phyloP scores from a whole-genome alignment of 2,113 vertebrate species.

The Cyprichromis sp. region DNA sequence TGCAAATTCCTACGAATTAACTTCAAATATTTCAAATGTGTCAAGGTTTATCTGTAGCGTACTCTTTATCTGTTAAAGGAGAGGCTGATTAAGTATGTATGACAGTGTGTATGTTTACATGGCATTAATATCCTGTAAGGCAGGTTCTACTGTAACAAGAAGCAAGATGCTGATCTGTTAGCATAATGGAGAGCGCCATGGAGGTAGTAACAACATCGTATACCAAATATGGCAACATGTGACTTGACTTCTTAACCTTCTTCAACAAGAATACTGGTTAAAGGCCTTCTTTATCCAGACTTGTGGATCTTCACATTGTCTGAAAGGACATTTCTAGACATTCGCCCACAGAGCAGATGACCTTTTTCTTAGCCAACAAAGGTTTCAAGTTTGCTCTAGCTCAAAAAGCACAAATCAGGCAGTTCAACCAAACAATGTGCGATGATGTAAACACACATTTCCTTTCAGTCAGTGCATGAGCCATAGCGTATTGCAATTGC shows the following conservation, averaged over 20 bases:
- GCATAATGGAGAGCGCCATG: neutral
- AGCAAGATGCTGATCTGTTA: neutral
- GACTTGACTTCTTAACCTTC: neutral
- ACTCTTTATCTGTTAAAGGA: neutral
- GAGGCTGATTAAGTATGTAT: neutral
- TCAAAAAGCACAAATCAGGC: neutral
- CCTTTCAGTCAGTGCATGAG: neutral
- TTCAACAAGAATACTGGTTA: neutral
- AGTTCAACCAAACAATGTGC: neutral
- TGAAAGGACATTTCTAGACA: neutral
- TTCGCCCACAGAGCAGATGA: neutral
- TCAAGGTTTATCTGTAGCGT: neutral
- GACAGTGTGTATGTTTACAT: neutral
- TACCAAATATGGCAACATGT: neutral
- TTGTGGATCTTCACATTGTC: neutral
- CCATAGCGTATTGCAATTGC: neutral
- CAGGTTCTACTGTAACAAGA: conserved; percentile 18
- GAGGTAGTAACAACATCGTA: neutral
- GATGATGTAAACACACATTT: neutral
- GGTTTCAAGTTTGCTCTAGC: neutral
- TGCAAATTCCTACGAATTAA: neutral
- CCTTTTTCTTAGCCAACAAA: neutral
- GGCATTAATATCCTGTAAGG: conserved; percentile 5
- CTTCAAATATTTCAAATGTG: neutral
- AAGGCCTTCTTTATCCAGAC: neutral